These are phyloP conservation scores for Lasioglossum pauxillum DNA, from an alignment of 2,888 invertebrate genomes.

Conservation along the genomic window DNA sequence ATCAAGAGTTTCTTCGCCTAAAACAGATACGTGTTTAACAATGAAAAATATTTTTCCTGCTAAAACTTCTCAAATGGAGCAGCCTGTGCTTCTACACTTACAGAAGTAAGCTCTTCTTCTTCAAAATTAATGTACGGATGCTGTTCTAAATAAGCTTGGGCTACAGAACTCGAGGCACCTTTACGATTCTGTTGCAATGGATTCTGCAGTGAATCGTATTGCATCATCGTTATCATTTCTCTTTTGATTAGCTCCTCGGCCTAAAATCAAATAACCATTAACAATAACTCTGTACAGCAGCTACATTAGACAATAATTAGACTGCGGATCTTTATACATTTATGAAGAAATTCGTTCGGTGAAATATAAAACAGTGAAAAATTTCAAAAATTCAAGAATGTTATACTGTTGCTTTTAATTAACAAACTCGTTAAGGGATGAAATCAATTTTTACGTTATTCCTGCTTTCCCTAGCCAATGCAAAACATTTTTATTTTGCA, in stretches of 20 bases:
- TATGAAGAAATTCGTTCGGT: too few species aligned
- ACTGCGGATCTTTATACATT: too few species aligned
- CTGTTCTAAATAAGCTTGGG: constrained; percentile 93
- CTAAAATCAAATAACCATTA: constrained; percentile 79
- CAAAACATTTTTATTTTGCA: too few species aligned
- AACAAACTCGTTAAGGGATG: too few species aligned
- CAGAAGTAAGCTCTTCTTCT: constrained; percentile 88
- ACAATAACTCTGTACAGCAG: neutral
- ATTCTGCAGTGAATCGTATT: constrained; percentile 94
- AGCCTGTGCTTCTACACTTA: constrained; percentile 64
- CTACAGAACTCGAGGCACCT: constrained; percentile 85
- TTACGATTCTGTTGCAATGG: constrained; percentile 87
- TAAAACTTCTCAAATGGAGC: too few species aligned
- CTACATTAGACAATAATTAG: neutral
- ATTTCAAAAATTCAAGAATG: too few species aligned
- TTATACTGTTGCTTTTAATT: too few species aligned
- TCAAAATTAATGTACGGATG: constrained; percentile 92
- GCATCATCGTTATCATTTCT: constrained; percentile 98
- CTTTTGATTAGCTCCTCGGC: constrained; percentile 98
- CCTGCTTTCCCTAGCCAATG: too few species aligned
- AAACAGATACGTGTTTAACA: neutral
- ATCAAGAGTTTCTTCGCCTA: constrained; percentile 88
- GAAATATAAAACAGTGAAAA: too few species aligned
- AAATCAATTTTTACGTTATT: too few species aligned
- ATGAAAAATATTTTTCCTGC: neutral